Evolutionary conservation across 2,888 invertebrate species (phyloP), one percentile per base, ranked within the genome.

Genomic region (Coenonympha arcania): DNA sequence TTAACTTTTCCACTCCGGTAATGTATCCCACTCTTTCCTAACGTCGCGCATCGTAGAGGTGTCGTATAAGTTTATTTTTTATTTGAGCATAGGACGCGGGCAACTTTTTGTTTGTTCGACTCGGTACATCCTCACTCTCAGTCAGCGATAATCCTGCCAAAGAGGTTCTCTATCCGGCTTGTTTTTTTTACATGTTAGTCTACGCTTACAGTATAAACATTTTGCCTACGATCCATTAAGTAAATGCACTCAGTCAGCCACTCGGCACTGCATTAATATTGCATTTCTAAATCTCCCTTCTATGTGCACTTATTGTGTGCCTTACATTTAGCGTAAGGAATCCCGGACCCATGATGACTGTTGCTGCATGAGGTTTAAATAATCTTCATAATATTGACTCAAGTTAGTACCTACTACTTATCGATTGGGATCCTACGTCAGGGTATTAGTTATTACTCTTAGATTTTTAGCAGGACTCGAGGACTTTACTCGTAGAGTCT

Each of bases 231-330:
- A 77, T 79, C 84, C 81, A 84, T 85, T 84, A 83, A 79, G 82
- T 79, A 82, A 81, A 82, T 85, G 80, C 81, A 83, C 78, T 81
- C 75, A 68, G 70, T 71, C 68, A 76, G 68, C 78, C 71, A 78
- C 79, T 79, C 79, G 71, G 72, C 71, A 74, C 73, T 87, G 86
- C 88, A 89, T 89, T 89, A 89, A 89, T 89, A 88, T 88, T 89
- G 87, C 88, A 89, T 88, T 88, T 88, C 85, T 54, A 55, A 57
- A 49, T 52, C 43, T 48, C 48, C 50, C 30, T 48, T 49, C 34
- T 48, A 48, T 48, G 34, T n/a, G n/a, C n/a, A n/a, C n/a, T n/a
- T n/a, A n/a, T n/a, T n/a, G n/a, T n/a, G n/a, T n/a, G n/a, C n/a
- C n/a, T n/a, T n/a, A n/a, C n/a, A n/a, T n/a, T n/a, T n/a, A n/a